These are phyloP conservation scores for Planococcus citri DNA, from an alignment of 1,140 invertebrate genomes.

Conservation along the genomic window DNA sequence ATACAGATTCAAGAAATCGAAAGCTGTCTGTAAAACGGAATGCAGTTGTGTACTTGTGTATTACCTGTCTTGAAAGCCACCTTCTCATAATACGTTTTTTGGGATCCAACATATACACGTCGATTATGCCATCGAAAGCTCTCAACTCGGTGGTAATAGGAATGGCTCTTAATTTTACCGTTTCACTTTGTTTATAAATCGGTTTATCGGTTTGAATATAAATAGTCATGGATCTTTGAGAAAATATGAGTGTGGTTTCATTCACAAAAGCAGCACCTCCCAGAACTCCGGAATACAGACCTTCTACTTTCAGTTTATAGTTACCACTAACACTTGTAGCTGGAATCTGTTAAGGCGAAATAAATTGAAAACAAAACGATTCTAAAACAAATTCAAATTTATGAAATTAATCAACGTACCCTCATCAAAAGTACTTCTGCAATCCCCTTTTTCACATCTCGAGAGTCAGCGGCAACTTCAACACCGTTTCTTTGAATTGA, in stretches of 20 bases:
- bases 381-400: background rate
- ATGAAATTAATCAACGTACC: slow-evolving; percentile 36
- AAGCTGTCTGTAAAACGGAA: slow-evolving; percentile 10
- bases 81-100: slow-evolving; percentile 70
- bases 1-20: too few species aligned
- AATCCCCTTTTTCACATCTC: slow-evolving; percentile 57
- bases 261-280: slow-evolving; percentile 75
- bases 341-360: slow-evolving; percentile 47
- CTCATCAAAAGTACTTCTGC: slow-evolving; percentile 60
- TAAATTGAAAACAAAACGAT: background rate
- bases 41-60: slow-evolving; percentile 2
- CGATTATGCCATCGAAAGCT: slow-evolving; percentile 73
- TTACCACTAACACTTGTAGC: slow-evolving; percentile 62
- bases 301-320: slow-evolving; percentile 79
- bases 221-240: slow-evolving; percentile 83
- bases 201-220: slow-evolving; percentile 93
- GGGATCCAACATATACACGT: slow-evolving; percentile 82
- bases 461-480: slow-evolving; percentile 61
- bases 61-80: slow-evolving; percentile 73
- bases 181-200: slow-evolving; percentile 86
- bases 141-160: slow-evolving; percentile 79
- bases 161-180: slow-evolving; percentile 71
- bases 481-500: slow-evolving; percentile 77
- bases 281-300: slow-evolving; percentile 66
- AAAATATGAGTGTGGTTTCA: slow-evolving; percentile 65